Evolutionary conservation across 2,797 vertebrate species (phyloP).

Genomic region (Gambelia wislizenii): DNA sequence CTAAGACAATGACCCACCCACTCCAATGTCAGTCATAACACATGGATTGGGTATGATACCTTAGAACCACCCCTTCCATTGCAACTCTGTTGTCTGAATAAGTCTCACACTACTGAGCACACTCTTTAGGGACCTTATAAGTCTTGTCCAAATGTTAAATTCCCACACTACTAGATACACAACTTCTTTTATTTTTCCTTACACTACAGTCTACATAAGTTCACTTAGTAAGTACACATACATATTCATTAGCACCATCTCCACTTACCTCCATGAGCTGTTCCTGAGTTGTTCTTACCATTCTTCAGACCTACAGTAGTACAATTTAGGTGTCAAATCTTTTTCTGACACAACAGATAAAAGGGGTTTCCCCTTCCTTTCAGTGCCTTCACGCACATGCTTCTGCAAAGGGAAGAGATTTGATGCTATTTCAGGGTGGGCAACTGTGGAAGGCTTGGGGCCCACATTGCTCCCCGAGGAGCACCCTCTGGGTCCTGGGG

Average conservation of each 20-base stretch:
- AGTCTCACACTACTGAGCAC: neutral
- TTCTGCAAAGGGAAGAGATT: neutral
- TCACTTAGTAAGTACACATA: neutral
- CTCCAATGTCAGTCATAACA: too few species aligned
- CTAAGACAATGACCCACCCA: neutral
- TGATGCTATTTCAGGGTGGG: neutral
- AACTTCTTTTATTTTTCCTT: neutral
- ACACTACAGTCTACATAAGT: neutral
- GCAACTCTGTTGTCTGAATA: neutral
- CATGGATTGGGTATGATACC: neutral
- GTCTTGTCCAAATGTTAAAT: neutral
- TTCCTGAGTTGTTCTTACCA: neutral
- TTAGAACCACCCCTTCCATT: neutral
- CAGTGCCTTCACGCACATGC: neutral
- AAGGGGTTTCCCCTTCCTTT: neutral
- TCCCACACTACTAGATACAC: neutral
- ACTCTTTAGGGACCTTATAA: neutral
- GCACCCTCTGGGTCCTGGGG: too few species aligned
- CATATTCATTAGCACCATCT: neutral
- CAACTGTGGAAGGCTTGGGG: too few species aligned
- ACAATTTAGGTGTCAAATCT: too few species aligned
- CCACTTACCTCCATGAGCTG: neutral
- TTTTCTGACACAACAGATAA: neutral
- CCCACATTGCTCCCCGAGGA: too few species aligned
- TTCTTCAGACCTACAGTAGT: neutral